Conservation (phyloP, 2,888 invertebrate species). For the Tromatobia lineatoria region DNA sequence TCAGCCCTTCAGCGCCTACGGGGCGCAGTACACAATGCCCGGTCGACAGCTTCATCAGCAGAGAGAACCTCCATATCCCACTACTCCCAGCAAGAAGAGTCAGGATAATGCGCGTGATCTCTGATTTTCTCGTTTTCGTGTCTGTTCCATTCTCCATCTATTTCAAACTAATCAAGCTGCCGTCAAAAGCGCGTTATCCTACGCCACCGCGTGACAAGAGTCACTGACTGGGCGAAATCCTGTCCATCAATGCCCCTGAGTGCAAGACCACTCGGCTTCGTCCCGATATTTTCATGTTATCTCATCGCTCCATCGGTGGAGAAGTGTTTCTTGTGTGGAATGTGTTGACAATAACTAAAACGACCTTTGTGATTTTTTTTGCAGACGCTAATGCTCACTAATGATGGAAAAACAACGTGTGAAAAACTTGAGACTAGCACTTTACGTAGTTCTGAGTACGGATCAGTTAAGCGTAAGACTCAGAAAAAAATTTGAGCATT, state of each 20-base stretch:
- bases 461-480: too few relatives aligned
- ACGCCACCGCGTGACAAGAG: slow-evolving; percentile 33
- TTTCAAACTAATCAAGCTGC: slow-evolving; percentile 75
- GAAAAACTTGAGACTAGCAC: too few relatives aligned
- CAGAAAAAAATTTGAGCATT: too few relatives aligned
- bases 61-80: slow-evolving; percentile 39
- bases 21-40: slow-evolving; percentile 61
- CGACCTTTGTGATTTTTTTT: too few relatives aligned
- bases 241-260: neutral
- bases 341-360: too few relatives aligned
- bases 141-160: slow-evolving; percentile 17
- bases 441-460: too few relatives aligned
- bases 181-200: slow-evolving; percentile 71
- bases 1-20: slow-evolving; percentile 76
- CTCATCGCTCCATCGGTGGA: neutral
- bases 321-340: too few relatives aligned
- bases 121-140: slow-evolving; percentile 42
- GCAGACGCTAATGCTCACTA: too few relatives aligned
- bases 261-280: neutral
- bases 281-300: neutral
- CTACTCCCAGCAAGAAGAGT: slow-evolving; percentile 18
- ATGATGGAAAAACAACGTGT: too few relatives aligned
- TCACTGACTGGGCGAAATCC: neutral
- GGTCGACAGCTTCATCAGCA: slow-evolving; percentile 77
- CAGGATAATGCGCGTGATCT: slow-evolving; percentile 49